A percentile compares a stretch with the other conserved stretches of the same genome.
Conservation (phyloP, 2,113 vertebrate genomes). For the human (Homo sapiens) region GRCh38 chr2:221006001-221006500, state of each 20-base stretch:
- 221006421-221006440: conserved; percentile 15
- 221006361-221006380: background rate
- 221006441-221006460: conserved; percentile 27
- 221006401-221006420: background rate
- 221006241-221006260: background rate
- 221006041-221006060: background rate
- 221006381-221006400: background rate
- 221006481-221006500: background rate
- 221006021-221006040: background rate
- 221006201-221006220: conserved; percentile 29
- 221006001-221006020: background rate
- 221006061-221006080: background rate
- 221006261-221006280: background rate
- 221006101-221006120: background rate
- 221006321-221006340: conserved; percentile 29
- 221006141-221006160: background rate
- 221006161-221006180: background rate
- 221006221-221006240: background rate
- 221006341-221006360: conserved; percentile 17
- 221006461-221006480: background rate
- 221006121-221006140: background rate
- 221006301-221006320: background rate
- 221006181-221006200: conserved; percentile 40
- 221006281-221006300: background rate
- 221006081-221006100: background rate